Percentiles rank a stretch among this genome's conserved stretches.
phyloP scores from a whole-genome alignment of 2,888 invertebrate genomes.

The Biston betularia region DNA sequence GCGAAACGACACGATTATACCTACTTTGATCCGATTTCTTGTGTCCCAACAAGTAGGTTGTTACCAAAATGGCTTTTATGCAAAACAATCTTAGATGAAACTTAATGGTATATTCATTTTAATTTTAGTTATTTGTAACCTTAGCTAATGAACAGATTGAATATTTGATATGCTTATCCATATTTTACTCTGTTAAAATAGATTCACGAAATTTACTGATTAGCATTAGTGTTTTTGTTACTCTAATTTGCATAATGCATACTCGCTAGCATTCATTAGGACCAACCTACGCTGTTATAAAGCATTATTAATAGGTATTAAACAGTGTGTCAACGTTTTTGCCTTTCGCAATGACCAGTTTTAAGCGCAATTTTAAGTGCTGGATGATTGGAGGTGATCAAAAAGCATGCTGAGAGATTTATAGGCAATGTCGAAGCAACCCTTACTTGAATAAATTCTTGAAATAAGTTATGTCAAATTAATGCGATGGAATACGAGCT shows the following conservation, averaged over 20 bases:
- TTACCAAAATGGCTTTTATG: conserved; percentile 34
- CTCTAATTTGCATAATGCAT: conserved; percentile 26
- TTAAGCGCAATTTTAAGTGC: neutral
- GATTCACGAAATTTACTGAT: conserved; percentile 2
- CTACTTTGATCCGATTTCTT: conserved; percentile 22
- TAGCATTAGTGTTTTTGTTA: conserved; percentile 14
- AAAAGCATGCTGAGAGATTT: neutral
- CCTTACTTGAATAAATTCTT: neutral
- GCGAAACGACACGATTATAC: conserved; percentile 20
- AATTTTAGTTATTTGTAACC: conserved; percentile 32
- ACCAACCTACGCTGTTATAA: conserved; percentile 9
- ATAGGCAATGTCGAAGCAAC: neutral
- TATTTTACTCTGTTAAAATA: conserved; percentile 3
- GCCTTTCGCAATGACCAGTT: neutral
- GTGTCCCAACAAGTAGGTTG: conserved; percentile 25
- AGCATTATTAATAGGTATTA: neutral
- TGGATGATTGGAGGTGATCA: neutral
- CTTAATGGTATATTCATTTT: conserved; percentile 34
- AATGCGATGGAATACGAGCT: too few relatives aligned
- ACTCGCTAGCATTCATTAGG: conserved; percentile 21
- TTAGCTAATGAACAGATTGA: conserved; percentile 12
- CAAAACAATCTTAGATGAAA: conserved; percentile 33
- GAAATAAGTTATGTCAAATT: neutral
- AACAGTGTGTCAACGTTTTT: neutral
- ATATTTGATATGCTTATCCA: conserved; percentile 16